Base-by-base conservation (phyloP, 2,113 vertebrate species). In the Cyprinodon variegatus region DNA sequence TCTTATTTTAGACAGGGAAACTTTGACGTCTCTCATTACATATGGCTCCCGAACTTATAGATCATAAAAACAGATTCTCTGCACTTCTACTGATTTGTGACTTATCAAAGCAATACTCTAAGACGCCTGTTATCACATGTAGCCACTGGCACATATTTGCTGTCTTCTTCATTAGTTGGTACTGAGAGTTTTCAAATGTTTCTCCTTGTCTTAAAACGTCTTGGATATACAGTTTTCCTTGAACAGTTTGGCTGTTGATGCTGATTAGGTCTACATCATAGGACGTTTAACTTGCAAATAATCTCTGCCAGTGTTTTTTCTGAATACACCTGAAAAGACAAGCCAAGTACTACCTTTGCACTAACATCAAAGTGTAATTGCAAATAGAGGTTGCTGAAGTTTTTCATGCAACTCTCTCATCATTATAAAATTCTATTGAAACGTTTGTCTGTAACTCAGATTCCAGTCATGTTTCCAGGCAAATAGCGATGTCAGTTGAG, bases 381-480 rank as follows among this genome's bases (percentile, higher is more conserved):
- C 22, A 12, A 38, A n/a, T 40, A 0, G 4, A 45, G 48, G 20
- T 4, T 39, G 37, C 7, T 46, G 4, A 13, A 13, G 22, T 71
- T 13, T 60, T 41, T 39, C 40, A 45, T 63, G 14, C 48, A 61
- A 76, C 57, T 22, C 0, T 65, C 41, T 70, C 41, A 4, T 11
- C 40, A 3, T 60, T 61, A 15, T 38, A 37, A 66, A 73, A 72
- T 60, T 15, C 15, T 9, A 11, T 60, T 36, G 11, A 8, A 22
- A 45, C 64, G 76, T 50, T 5, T 70, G 53, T 57, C 22, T 39
- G 3, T 40, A n/a, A 22, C 65, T 76, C 37, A 79, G 17, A 83
- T 83, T 74, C 57, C 63, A 68, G 41, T 40, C 61, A 85, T 78
- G 80, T 72, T 61, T 70, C 1, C 45, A 20, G 62, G 66, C 76